Evolutionary conservation across 2,113 vertebrate species (phyloP), one percentile per base, ranked within the genome.

Genomic region (Phasianus colchicus): DNA sequence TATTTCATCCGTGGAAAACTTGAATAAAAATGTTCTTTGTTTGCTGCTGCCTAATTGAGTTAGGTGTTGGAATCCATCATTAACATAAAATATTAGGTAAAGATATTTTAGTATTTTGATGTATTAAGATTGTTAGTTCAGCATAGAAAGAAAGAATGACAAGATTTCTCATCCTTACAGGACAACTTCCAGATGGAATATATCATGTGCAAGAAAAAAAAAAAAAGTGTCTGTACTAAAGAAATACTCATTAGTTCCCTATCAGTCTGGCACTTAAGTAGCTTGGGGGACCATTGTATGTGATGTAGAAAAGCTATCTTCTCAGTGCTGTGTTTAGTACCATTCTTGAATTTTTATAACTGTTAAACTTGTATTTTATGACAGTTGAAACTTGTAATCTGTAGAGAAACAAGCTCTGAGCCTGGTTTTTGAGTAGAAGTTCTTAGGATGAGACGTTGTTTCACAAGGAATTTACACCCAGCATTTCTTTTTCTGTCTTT

Each of bases 401-500:
- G 55, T 54, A 90, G 54, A 93, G 72, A 83, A 96, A 76, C 60
- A 95, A 95, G 55, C 48, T 84, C 93, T 42, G 73, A 95, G 78
- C 78, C 72, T 93, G 63, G 54, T 38, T 96, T 88, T 74, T 61
- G 32, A 86, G 36, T 45, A 80, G 77, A 79, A 93, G 27, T 75
- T 88, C 60, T 86, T 88, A 84, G 40, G 30, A 66, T 73, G 38
- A 95, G 80, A 73, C 91, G 85, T 92, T 96, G 79, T 48, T 34
- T 93, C 57, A 11, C 48, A 22, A 77, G 40, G n/a, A 91, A 73
- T 77, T 81, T 85, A 42, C 36, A 22, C 29, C 8, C 42, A 63
- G 40, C 72, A 82, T 67, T 10, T 50, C 7, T 47, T 47, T 70
- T 43, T 66, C 30, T 82, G 52, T 74, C 18, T 34, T 52, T 70